Conservation (phyloP, 1,140 invertebrate species). For the Drosophila mayri region DNA sequence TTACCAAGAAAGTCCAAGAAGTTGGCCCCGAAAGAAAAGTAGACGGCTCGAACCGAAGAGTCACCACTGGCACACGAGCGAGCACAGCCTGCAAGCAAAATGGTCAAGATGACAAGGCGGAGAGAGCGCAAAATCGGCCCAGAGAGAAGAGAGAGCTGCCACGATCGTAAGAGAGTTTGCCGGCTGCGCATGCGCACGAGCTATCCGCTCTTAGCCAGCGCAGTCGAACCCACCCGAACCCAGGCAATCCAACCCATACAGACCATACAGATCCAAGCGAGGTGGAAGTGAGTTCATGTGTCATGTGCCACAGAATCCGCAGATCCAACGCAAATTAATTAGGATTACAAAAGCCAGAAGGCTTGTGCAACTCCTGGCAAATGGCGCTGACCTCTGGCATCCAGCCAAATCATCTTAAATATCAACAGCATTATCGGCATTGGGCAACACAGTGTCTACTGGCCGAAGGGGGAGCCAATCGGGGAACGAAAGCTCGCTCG, state of each 20-base stretch:
- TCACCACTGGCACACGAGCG: slow-evolving; percentile 5
- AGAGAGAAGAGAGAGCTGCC: slow-evolving; percentile 13
- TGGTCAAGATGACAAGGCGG: slow-evolving; percentile 60
- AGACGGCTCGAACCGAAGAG: slow-evolving; percentile 53
- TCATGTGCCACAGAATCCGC: slow-evolving; percentile 22
- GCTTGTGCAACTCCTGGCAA: slow-evolving; percentile 43
- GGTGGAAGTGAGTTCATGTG: slow-evolving; percentile 19
- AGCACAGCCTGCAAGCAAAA: slow-evolving; percentile 32
- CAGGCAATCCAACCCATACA: neutral
- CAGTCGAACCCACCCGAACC: slow-evolving; percentile 6
- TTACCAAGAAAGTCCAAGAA: slow-evolving; percentile 81
- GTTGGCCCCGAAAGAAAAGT: slow-evolving; percentile 76
- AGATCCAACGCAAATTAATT: slow-evolving; percentile 57
- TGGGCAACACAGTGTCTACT: slow-evolving; percentile 54
- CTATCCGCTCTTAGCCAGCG: slow-evolving; percentile 40
- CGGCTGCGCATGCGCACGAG: slow-evolving; percentile 54
- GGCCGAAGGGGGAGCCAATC: slow-evolving; percentile 46
- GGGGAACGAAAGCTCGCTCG: slow-evolving; percentile 62
- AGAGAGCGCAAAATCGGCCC: slow-evolving; percentile 14
- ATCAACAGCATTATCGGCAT: slow-evolving; percentile 64
- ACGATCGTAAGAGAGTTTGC: slow-evolving; percentile 34
- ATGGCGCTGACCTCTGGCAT: slow-evolving; percentile 61
- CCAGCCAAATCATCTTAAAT: slow-evolving; percentile 61
- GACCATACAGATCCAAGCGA: neutral
- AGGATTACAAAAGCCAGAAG: slow-evolving; percentile 41